phyloP scores from a whole-genome alignment of 1,140 invertebrate genomes.

The Plodia interpunctella region DNA sequence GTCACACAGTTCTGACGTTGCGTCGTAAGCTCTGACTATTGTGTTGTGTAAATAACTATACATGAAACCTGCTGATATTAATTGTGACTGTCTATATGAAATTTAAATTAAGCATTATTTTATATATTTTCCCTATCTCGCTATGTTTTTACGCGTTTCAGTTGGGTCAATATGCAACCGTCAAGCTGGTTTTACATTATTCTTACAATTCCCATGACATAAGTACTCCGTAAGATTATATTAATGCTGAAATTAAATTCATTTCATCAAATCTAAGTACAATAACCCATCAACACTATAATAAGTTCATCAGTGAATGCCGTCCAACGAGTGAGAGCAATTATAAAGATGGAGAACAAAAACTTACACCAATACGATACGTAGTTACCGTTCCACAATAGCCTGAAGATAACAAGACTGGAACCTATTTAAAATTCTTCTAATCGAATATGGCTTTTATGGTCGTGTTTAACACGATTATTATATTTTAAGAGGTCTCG shows the following conservation, averaged over 20 bases:
- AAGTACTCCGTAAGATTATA: too few species aligned
- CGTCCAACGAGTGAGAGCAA: slow-evolving; percentile 52
- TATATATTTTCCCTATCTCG: too few species aligned
- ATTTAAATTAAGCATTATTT: too few species aligned
- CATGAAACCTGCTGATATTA: too few species aligned
- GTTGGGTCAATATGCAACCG: too few species aligned
- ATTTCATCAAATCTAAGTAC: slow-evolving; percentile 14
- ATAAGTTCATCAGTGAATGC: slow-evolving; percentile 33
- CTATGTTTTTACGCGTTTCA: too few species aligned
- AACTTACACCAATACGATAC: slow-evolving; percentile 48
- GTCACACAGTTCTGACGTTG: too few species aligned
- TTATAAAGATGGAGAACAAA: slow-evolving; percentile 64
- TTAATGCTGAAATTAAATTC: not conserved
- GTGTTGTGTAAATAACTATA: too few species aligned
- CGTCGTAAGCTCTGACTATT: too few species aligned
- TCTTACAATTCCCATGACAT: too few species aligned
- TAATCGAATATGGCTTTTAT: slow-evolving; percentile 76
- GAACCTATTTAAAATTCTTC: slow-evolving; percentile 71
- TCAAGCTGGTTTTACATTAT: too few species aligned
- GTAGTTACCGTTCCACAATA: slow-evolving; percentile 59
- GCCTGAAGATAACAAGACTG: slow-evolving; percentile 68
- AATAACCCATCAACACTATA: slow-evolving; percentile 12
- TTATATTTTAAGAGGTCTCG: slow-evolving; percentile 76
- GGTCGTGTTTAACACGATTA: slow-evolving; percentile 78
- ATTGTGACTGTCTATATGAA: too few species aligned